Base-by-base conservation (phyloP, 1,140 invertebrate genomes). In the Drosophila repleta region DNA sequence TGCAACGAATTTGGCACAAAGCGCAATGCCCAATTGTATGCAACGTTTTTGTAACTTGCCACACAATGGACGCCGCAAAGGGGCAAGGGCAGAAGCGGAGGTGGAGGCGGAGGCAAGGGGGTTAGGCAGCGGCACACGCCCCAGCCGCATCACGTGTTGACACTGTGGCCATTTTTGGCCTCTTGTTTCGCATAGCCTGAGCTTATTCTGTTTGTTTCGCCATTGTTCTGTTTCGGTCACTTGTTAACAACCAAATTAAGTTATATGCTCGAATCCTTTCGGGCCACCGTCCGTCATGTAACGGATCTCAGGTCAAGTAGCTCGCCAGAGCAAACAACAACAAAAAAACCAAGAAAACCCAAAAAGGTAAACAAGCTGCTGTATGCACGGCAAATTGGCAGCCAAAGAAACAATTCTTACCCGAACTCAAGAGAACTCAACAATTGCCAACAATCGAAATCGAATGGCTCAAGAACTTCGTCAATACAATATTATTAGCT, bases 1-100 rank as follows among this genome's bases (percentile, higher is more conserved):
- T 63, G 72, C 70, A 65, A 62, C 65, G 64, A 63, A 70, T 81
- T 69, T 64, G 64, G 67, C 46, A 75, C 79, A 83, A 83, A 83
- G 79, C 66, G 60, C 68, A 63, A 66, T 43, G 58, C 64, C 52
- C 66, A 58, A 82, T 70, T 70, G 79, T 68, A 81, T 69, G 71
- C 77, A 49, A 85, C 68, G 71, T 77, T 84, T 81, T 84, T 70
- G 60, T 49, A 41, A 20, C 66, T 53, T 52, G 21, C 24, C 55
- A 11, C 37, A 70, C 72, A 68, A 69, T 35, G 39, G 26, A 26
- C 18, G 18, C 11, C 11, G 20, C 15, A 4, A 11, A 11, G 32
- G 39, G 1, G 21, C 0, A 15, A 20, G 3, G n/a, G 0, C 13
- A 4, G n/a, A 5, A 13, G 20, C 32, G 39, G 24, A 13, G 18